These are phyloP conservation scores for Lathamus discolor DNA, from an alignment of 2,113 vertebrate genomes.

Conservation along the genomic window DNA sequence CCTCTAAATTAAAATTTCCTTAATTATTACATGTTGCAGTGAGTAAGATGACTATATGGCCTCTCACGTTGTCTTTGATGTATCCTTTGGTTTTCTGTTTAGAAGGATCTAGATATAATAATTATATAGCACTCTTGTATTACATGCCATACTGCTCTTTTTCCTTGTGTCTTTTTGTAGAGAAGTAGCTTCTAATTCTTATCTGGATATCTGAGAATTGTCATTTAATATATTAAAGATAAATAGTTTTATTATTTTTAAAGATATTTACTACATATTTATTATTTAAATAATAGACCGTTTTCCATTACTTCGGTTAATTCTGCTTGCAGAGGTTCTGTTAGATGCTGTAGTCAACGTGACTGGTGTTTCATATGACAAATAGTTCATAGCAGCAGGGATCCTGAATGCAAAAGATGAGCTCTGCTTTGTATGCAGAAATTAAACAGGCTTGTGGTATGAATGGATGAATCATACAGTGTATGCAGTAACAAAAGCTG, in stretches of 20 bases:
- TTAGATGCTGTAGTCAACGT: background rate
- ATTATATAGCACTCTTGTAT: background rate
- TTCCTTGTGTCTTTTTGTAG: background rate
- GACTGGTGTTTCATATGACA: background rate
- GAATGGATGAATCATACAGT: background rate
- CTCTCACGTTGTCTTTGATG: background rate
- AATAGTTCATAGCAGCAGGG: background rate
- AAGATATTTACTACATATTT: background rate
- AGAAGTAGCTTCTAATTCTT: background rate
- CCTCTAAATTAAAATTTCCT: background rate
- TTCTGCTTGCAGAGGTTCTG: background rate
- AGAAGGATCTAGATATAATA: background rate
- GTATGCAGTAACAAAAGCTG: background rate
- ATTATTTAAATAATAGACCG: background rate
- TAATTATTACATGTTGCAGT: background rate
- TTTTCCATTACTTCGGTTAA: background rate
- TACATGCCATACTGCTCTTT: background rate
- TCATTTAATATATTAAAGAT: background rate
- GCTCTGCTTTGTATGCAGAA: background rate
- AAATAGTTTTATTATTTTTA: background rate
- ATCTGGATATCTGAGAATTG: background rate
- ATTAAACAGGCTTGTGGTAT: background rate
- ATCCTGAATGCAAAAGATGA: background rate
- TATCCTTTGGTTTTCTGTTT: background rate
- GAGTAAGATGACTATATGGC: background rate